phyloP scores from a whole-genome alignment of 2,113 vertebrate genomes.

The human (Homo sapiens) region GRCh38 chr17:65046501-65047000 shows the following conservation, averaged over 20 bases:
- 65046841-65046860: background rate
- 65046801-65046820: conserved; percentile 18
- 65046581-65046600: background rate
- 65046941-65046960: background rate
- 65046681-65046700: background rate
- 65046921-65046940: background rate
- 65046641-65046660: background rate
- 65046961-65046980: background rate
- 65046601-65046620: too few relatives aligned
- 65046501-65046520: too few relatives aligned
- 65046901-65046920: background rate
- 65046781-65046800: background rate
- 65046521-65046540: too few relatives aligned
- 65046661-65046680: background rate
- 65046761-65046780: background rate
- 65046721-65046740: background rate
- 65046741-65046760: conserved; percentile 23
- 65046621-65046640: background rate
- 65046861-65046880: background rate
- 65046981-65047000: background rate
- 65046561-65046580: background rate
- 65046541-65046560: background rate
- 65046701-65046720: background rate
- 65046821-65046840: background rate
- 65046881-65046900: background rate